Conservation (phyloP, 2,113 vertebrate genomes). For the Trematomus loennbergii region DNA sequence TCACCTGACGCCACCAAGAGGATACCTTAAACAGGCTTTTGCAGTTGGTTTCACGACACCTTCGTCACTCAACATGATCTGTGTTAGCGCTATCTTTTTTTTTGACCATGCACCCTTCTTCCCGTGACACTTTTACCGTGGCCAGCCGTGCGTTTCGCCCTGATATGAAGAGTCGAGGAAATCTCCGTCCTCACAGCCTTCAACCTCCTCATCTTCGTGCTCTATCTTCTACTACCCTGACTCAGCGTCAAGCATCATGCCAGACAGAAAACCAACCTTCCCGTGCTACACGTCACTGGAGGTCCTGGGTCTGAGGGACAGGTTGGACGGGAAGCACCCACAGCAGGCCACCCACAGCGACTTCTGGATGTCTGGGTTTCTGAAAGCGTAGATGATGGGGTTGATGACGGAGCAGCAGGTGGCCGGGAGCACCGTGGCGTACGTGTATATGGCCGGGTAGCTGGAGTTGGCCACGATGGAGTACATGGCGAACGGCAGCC, state of each 20-base stretch:
- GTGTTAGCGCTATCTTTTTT: slow-evolving; percentile 33
- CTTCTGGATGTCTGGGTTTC: slow-evolving; percentile 94
- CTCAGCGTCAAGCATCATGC: slow-evolving; percentile 18
- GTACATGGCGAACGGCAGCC: slow-evolving; percentile 93
- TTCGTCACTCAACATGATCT: not conserved
- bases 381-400: slow-evolving; percentile 93
- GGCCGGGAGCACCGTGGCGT: slow-evolving; percentile 89
- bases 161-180: slow-evolving; percentile 39
- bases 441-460: slow-evolving; percentile 91
- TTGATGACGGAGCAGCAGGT: slow-evolving; percentile 93
- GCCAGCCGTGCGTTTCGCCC: slow-evolving; percentile 29
- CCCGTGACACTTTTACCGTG: slow-evolving; percentile 4
- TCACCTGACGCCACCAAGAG: not conserved
- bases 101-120: slow-evolving; percentile 6
- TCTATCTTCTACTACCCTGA: slow-evolving; percentile 26
- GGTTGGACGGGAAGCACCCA: slow-evolving; percentile 87
- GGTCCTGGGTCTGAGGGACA: slow-evolving; percentile 89
- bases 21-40: slow-evolving; percentile 53
- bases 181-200: not conserved
- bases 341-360: slow-evolving; percentile 93
- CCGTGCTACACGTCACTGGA: slow-evolving; percentile 90
- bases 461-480: slow-evolving; percentile 90
- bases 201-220: not conserved
- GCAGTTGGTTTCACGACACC: slow-evolving; percentile 58
- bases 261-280: slow-evolving; percentile 32